Conservation (phyloP, 2,113 vertebrate species). For the Catagonus wagneri region DNA sequence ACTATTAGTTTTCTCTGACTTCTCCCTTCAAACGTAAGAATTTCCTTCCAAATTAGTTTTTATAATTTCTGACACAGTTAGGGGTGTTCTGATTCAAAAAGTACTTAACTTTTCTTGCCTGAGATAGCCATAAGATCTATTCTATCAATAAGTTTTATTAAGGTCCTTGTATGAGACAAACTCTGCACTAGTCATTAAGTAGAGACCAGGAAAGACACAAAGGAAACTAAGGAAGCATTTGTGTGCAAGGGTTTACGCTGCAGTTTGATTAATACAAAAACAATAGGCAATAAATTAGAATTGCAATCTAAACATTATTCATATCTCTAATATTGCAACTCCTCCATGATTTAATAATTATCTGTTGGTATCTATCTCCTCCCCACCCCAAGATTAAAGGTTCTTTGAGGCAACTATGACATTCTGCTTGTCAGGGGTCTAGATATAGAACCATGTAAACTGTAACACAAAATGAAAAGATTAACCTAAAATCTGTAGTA, state of each 20-base stretch:
- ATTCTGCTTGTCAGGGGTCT: neutral
- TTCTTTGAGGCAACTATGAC: neutral
- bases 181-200: neutral
- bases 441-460: neutral
- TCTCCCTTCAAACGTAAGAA: neutral
- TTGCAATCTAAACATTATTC: neutral
- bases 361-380: neutral
- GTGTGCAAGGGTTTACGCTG: neutral
- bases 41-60: slow-evolving; percentile 11
- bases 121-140: neutral
- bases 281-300: neutral
- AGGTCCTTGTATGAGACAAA: neutral
- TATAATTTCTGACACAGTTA: neutral
- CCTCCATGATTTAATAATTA: neutral
- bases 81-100: neutral
- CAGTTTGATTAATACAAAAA: neutral
- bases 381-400: neutral
- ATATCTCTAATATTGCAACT: neutral
- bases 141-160: neutral
- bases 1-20: neutral
- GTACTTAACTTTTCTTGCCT: neutral
- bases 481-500: neutral
- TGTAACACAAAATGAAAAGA: neutral
- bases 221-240: neutral
- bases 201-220: neutral